phyloP scores from a whole-genome alignment of 1,140 invertebrate species.

The Caenorhabditis brenneri region DNA sequence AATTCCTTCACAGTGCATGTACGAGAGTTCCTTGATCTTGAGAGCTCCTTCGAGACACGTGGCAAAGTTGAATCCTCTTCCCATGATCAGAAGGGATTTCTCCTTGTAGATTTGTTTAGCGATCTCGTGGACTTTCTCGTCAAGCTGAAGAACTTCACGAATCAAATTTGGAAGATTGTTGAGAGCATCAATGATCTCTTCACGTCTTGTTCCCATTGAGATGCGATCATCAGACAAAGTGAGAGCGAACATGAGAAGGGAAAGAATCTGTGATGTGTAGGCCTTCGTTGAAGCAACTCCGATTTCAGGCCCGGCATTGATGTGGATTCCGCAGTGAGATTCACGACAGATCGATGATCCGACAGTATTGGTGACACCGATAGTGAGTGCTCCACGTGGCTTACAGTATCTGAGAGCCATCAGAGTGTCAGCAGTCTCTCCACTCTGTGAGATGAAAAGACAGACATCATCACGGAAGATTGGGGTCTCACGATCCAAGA shows the following conservation, averaged over 20 bases:
- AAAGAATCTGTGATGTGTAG: constrained; percentile 98
- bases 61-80: constrained; percentile 96
- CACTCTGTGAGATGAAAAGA: constrained; percentile 98
- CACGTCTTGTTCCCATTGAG: constrained; percentile 82
- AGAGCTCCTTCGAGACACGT: constrained; percentile 98
- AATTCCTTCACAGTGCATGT: constrained; percentile 99
- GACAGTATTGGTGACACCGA: constrained; percentile 98
- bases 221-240: constrained; percentile 97
- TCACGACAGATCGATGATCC: constrained; percentile 99
- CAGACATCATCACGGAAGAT: constrained; percentile 99
- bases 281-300: constrained; percentile 99
- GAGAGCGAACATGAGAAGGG: constrained; percentile 96
- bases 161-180: constrained; percentile 79
- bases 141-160: constrained; percentile 81
- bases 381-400: constrained; percentile 89
- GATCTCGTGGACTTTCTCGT: constrained; percentile 83
- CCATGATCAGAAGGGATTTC: constrained; percentile 95
- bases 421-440: constrained; percentile 96
- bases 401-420: constrained; percentile 94
- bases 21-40: constrained; percentile 87
- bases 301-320: constrained; percentile 99
- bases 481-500: constrained; percentile 94
- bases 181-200: constrained; percentile 87
- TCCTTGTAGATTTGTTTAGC: constrained; percentile 92
- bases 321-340: constrained; percentile 97